These are phyloP conservation scores for Ceratitis capitata DNA, from an alignment of 1,140 invertebrate genomes.

Conservation along the genomic window DNA sequence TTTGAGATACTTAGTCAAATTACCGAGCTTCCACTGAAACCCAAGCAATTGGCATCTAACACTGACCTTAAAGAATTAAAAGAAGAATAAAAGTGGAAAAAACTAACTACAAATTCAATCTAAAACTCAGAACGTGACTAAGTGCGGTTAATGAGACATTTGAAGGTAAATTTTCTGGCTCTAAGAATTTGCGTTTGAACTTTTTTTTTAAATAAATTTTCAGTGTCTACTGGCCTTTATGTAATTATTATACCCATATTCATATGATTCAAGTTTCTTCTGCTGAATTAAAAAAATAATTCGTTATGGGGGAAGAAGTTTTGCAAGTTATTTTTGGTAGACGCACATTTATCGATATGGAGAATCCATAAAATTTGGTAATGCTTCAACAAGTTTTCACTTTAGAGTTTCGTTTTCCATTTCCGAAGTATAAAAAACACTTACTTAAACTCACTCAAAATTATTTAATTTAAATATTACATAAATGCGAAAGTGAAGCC, in stretches of 20 bases:
- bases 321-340: background rate
- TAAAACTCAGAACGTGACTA: too few species aligned
- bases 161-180: too few species aligned
- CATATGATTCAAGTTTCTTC: background rate
- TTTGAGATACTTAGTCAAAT: too few species aligned
- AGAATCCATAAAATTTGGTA: background rate
- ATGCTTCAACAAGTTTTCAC: background rate
- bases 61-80: too few species aligned
- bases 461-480: background rate
- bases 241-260: background rate
- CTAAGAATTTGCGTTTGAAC: too few species aligned
- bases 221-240: background rate
- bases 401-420: background rate
- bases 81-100: too few species aligned
- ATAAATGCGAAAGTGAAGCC: slow-evolving; percentile 20
- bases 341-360: background rate
- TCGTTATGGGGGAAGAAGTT: too few species aligned
- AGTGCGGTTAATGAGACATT: too few species aligned
- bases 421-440: background rate
- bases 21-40: too few species aligned
- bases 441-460: background rate
- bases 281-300: background rate
- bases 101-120: too few species aligned
- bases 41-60: too few species aligned
- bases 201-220: background rate